phyloP scores from a whole-genome alignment of 37 sponge, comb jelly and placozoan genomes.

The Eunapius fragilis region DNA sequence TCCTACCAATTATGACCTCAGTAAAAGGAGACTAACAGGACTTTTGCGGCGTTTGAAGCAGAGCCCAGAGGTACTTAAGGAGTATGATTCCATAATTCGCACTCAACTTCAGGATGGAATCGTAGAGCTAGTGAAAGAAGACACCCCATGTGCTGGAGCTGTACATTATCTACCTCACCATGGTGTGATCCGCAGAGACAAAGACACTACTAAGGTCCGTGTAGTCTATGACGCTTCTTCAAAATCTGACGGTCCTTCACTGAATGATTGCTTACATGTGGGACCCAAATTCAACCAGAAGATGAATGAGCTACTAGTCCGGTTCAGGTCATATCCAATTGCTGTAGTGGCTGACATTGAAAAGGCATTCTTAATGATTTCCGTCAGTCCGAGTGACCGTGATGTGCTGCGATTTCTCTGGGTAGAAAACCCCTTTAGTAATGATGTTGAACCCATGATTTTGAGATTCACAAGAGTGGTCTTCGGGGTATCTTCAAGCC shows the following conservation, averaged over 20 bases:
- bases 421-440: slow-evolving; percentile 15
- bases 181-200: slow-evolving; percentile 36
- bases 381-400: slow-evolving; percentile 36
- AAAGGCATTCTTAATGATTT: slow-evolving; percentile 43
- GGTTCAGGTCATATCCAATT: slow-evolving; percentile 26
- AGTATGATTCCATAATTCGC: slow-evolving; percentile 36
- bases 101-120: neutral
- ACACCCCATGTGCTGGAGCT: neutral
- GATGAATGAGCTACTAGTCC: slow-evolving; percentile 22
- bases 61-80: slow-evolving; percentile 20
- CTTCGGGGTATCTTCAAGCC: slow-evolving; percentile 15
- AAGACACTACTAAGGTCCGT: slow-evolving; percentile 30
- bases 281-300: slow-evolving; percentile 47
- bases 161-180: slow-evolving; percentile 50
- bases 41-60: slow-evolving; percentile 32
- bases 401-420: slow-evolving; percentile 51
- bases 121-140: slow-evolving; percentile 23
- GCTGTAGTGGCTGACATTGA: slow-evolving; percentile 46
- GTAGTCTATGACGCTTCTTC: slow-evolving; percentile 49
- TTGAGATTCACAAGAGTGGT: slow-evolving; percentile 46
- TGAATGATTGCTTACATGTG: slow-evolving; percentile 37
- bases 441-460: neutral
- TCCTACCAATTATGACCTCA: slow-evolving; percentile 4
- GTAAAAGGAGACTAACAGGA: slow-evolving; percentile 21
- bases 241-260: slow-evolving; percentile 31